Evolutionary conservation across 1,140 invertebrate genomes (phyloP).

Genomic region (Proales similis): DNA sequence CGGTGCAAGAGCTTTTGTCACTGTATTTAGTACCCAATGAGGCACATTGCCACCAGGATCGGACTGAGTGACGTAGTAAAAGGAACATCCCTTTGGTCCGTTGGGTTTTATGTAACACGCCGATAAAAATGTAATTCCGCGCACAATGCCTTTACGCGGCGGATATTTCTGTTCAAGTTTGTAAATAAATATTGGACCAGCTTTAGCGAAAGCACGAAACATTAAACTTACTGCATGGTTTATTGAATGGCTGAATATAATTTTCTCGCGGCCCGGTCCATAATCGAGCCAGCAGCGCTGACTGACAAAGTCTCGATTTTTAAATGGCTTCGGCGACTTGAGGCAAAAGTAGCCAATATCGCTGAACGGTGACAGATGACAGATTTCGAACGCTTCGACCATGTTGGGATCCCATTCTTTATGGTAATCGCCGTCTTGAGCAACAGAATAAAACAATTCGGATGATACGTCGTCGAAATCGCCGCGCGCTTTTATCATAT

Average conservation of each 20-base stretch:
- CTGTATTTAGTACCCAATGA: constrained; percentile 78
- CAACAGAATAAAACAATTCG: constrained; percentile 26
- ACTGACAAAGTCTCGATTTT: constrained; percentile 80
- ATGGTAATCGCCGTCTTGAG: constrained; percentile 37
- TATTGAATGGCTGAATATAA: constrained; percentile 81
- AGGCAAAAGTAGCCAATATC: constrained; percentile 47
- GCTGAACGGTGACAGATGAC: constrained; percentile 33
- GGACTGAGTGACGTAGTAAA: constrained; percentile 76
- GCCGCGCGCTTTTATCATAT: constrained; percentile 4
- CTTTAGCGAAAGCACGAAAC: not conserved
- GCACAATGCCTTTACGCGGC: constrained; percentile 69
- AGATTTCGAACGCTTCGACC: constrained; percentile 20
- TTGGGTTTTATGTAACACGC: constrained; percentile 59
- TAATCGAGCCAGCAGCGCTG: constrained; percentile 77
- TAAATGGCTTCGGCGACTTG: constrained; percentile 73
- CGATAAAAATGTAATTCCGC: constrained; percentile 65
- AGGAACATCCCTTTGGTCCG: constrained; percentile 60
- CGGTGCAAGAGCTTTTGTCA: constrained; percentile 75
- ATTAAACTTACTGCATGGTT: constrained; percentile 62
- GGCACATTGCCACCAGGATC: constrained; percentile 79
- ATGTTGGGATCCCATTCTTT: constrained; percentile 35
- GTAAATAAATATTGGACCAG: constrained; percentile 3
- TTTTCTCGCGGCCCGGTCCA: constrained; percentile 66
- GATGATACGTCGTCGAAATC: constrained; percentile 35
- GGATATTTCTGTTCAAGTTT: constrained; percentile 60